Evolutionary conservation across 2,113 vertebrate genomes (phyloP).

Genomic region (Gopherus evgoodei): DNA sequence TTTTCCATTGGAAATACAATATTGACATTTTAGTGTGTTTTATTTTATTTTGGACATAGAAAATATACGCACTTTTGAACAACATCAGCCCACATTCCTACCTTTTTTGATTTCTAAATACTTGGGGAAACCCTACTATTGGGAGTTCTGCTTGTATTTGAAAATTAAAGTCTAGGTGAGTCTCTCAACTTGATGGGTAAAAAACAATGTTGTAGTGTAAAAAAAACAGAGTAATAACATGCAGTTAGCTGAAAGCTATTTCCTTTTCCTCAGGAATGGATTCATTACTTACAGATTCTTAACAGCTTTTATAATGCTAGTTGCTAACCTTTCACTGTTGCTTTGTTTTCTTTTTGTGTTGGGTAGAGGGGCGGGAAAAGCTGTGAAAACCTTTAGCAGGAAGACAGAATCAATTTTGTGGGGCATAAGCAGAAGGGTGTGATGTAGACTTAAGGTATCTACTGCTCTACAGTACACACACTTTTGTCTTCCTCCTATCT

Average conservation of each 20-base stretch:
- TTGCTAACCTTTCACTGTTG: neutral
- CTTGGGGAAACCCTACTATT: neutral
- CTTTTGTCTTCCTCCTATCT: neutral
- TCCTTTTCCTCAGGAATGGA: neutral
- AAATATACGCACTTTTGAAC: neutral
- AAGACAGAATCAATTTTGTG: neutral
- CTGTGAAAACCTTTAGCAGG: neutral
- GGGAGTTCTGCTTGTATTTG: neutral
- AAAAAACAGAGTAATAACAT: neutral
- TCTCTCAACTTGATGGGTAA: neutral
- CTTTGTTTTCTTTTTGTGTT: neutral
- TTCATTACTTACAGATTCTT: neutral
- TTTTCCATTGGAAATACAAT: neutral
- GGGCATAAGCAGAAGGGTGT: neutral
- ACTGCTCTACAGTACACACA: neutral
- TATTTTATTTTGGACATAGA: neutral
- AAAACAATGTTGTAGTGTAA: neutral
- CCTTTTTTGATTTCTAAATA: conserved; percentile 42
- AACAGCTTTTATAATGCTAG: neutral
- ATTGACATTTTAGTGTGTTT: neutral
- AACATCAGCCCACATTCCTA: neutral
- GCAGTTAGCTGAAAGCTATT: neutral
- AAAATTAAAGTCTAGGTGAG: neutral
- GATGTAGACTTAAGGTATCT: neutral
- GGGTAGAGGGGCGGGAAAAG: rapidly evolving